Conservation (phyloP, 2,113 vertebrate genomes). For the Machaerirhynchus nigripectus region DNA sequence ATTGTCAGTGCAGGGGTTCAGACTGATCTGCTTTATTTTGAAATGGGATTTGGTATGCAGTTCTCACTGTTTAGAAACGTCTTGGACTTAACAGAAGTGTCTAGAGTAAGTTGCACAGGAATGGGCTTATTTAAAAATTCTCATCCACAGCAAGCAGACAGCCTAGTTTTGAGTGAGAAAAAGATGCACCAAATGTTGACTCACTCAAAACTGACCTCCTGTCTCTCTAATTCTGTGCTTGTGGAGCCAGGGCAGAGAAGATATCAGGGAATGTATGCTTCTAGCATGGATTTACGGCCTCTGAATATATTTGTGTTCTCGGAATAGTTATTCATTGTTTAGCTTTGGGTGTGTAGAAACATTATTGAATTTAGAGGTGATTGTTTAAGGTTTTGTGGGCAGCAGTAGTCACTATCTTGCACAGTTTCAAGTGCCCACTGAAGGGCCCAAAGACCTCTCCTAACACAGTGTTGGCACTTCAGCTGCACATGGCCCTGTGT, state of each 20-base stretch:
- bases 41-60: background rate
- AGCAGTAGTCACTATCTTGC: background rate
- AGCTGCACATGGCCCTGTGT: background rate
- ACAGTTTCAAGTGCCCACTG: rapidly evolving
- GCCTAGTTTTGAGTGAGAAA: background rate
- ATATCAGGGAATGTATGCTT: background rate
- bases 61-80: background rate
- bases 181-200: background rate
- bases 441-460: background rate
- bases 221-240: background rate
- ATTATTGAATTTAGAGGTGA: background rate
- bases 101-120: background rate
- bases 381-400: background rate
- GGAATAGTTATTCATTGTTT: background rate
- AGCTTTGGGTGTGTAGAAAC: background rate
- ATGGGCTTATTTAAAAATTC: background rate
- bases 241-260: background rate
- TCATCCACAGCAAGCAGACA: background rate
- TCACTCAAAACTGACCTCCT: background rate
- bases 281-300: background rate
- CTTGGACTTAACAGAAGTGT: background rate
- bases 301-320: background rate
- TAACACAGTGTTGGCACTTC: background rate
- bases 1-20: background rate
- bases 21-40: background rate